A percentile compares a stretch with the other conserved stretches of the same genome.
These are phyloP conservation scores for Pristionchus arcanus DNA, from an alignment of 2,888 invertebrate genomes.

Conservation along the genomic window DNA sequence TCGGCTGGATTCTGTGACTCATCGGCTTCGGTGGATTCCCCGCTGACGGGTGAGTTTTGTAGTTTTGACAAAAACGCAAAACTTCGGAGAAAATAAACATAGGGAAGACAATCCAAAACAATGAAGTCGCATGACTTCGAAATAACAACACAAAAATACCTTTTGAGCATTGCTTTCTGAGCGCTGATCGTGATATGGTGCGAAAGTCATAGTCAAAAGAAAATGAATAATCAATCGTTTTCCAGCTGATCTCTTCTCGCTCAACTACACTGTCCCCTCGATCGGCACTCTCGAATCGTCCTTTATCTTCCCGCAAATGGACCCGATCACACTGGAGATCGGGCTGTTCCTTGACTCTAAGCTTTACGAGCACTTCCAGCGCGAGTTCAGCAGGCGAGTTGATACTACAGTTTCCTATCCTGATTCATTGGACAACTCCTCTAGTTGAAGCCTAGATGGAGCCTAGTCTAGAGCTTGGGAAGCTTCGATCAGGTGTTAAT, in stretches of 20 bases:
- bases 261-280: constrained; percentile 78
- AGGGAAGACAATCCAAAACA: no score
- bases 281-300: constrained; percentile 76
- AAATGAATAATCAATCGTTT: neutral
- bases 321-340: constrained; percentile 78
- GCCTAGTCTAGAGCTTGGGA: no score
- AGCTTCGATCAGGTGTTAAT: no score
- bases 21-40: constrained; percentile 73
- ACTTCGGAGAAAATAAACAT: no score
- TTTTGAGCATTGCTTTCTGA: no score
- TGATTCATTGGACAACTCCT: no score
- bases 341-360: constrained; percentile 77
- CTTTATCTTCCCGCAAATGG: constrained; percentile 78
- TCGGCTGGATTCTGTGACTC: constrained; percentile 76
- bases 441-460: no score
- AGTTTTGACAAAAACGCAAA: neutral
- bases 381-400: constrained; percentile 62
- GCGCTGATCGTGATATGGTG: no score
- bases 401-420: neutral
- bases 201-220: no score
- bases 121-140: no score
- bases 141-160: no score
- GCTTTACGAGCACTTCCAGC: constrained; percentile 77
- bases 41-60: constrained; percentile 59
- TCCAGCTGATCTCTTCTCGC: constrained; percentile 59